phyloP scores from a whole-genome alignment of 2,888 invertebrate genomes.

The Adelphocoris suturalis region DNA sequence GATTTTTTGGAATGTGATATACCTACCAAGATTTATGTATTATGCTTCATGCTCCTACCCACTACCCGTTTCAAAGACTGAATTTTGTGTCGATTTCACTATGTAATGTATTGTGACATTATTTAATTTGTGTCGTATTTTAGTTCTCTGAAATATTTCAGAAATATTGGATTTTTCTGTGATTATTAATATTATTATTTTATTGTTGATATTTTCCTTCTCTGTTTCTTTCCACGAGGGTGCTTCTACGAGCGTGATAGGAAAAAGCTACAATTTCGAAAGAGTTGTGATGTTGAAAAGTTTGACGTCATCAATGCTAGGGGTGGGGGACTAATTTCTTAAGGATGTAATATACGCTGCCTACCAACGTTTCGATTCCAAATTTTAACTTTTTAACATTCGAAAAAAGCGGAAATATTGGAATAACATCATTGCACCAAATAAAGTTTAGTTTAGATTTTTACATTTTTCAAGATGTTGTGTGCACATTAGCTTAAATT shows the following conservation, averaged over 20 bases:
- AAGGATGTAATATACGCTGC: neutral
- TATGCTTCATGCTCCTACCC: conserved; percentile 71
- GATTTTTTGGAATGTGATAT: conserved; percentile 67
- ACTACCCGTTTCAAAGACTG: conserved; percentile 73
- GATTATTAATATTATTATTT: no score
- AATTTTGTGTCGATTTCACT: conserved; percentile 55
- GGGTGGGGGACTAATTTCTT: neutral
- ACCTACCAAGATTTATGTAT: neutral
- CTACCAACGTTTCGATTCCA: neutral
- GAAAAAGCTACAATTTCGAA: neutral
- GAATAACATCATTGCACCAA: conserved; percentile 23
- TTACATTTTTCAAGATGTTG: conserved; percentile 30
- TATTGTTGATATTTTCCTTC: no score
- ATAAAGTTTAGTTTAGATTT: conserved; percentile 35
- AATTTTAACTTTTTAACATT: neutral
- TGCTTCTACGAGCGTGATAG: neutral
- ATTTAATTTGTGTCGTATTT: no score
- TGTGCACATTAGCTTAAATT: conserved; percentile 32
- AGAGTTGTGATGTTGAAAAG: neutral
- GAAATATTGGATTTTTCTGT: no score
- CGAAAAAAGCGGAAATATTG: neutral
- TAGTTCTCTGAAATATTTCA: no score
- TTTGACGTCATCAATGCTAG: neutral
- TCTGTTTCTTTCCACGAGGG: neutral
- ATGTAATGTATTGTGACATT: neutral